Evolutionary conservation across 2,888 invertebrate genomes (phyloP).

Genomic region (Mesorhabditis belari): DNA sequence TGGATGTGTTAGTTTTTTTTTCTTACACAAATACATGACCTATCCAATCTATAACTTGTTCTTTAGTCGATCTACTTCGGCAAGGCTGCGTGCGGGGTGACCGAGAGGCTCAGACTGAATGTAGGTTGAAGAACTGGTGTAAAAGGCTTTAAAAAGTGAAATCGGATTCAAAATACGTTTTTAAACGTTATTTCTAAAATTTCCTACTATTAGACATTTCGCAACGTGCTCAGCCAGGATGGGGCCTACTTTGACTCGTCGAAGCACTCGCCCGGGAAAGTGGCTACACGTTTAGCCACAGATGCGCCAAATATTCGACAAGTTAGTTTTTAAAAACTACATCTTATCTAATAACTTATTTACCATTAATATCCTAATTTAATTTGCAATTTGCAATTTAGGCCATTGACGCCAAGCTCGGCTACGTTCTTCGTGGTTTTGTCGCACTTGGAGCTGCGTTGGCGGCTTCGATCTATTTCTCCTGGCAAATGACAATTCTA

Average conservation of each 20-base stretch:
- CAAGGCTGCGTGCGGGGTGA: neutral
- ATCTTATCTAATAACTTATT: too few relatives aligned
- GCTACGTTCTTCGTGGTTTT: slow-evolving; percentile 53
- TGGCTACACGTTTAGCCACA: slow-evolving; percentile 55
- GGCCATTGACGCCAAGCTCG: slow-evolving; percentile 56
- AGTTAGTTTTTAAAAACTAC: too few relatives aligned
- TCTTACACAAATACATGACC: neutral
- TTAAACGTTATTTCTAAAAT: neutral
- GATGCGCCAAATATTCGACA: slow-evolving; percentile 54
- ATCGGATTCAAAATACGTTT: neutral
- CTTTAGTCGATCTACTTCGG: neutral
- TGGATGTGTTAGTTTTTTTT: neutral
- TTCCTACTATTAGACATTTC: slow-evolving; percentile 43
- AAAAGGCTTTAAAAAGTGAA: too few relatives aligned
- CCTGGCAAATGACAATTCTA: slow-evolving; percentile 57
- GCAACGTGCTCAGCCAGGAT: slow-evolving; percentile 55
- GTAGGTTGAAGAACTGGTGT: too few relatives aligned
- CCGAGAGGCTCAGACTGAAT: neutral
- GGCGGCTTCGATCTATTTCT: slow-evolving; percentile 54
- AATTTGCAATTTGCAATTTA: slow-evolving; percentile 16
- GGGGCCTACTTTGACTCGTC: slow-evolving; percentile 57
- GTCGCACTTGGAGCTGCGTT: slow-evolving; percentile 37
- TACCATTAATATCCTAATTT: neutral
- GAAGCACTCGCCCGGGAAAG: slow-evolving; percentile 53
- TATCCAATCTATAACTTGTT: neutral